These are phyloP conservation scores for Anthoptus insignis DNA, from an alignment of 2,888 invertebrate species.

Conservation along the genomic window DNA sequence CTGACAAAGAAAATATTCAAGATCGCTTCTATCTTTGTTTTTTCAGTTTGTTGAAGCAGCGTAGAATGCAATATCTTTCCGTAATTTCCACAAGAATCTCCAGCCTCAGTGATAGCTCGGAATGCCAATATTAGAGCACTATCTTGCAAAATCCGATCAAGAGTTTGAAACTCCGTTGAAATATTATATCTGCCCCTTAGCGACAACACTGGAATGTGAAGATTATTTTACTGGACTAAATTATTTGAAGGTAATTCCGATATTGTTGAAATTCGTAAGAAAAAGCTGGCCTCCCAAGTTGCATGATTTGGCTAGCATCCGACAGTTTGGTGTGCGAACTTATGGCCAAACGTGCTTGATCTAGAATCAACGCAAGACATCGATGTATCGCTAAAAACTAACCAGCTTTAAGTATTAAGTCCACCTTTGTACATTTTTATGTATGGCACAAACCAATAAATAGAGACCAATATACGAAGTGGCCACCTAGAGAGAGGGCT, in stretches of 20 bases:
- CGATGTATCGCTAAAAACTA: no score
- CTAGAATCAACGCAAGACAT: no score
- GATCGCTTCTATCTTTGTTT: not conserved
- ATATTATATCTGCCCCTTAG: not conserved
- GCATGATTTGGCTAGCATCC: no score
- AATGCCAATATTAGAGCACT: slow-evolving; percentile 22
- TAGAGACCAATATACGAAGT: not conserved
- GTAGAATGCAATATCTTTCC: slow-evolving; percentile 22
- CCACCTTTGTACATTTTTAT: no score
- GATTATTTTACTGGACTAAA: not conserved
- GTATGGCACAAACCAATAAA: no score
- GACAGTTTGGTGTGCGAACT: no score
- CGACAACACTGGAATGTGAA: slow-evolving; percentile 7
- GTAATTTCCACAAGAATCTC: slow-evolving; percentile 23
- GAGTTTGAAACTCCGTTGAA: slow-evolving; percentile 12
- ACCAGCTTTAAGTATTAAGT: no score
- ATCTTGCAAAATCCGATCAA: slow-evolving; percentile 16
- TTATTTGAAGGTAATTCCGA: not conserved
- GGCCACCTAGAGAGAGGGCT: not conserved
- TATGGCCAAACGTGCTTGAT: no score
- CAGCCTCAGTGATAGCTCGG: slow-evolving; percentile 11
- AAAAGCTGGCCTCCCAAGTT: no score
- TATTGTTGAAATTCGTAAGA: not conserved
- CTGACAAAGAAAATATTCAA: no score
- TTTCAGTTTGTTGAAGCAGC: slow-evolving; percentile 3